phyloP scores from a whole-genome alignment of 2,888 invertebrate genomes.

The Ischnus inquisitorius region DNA sequence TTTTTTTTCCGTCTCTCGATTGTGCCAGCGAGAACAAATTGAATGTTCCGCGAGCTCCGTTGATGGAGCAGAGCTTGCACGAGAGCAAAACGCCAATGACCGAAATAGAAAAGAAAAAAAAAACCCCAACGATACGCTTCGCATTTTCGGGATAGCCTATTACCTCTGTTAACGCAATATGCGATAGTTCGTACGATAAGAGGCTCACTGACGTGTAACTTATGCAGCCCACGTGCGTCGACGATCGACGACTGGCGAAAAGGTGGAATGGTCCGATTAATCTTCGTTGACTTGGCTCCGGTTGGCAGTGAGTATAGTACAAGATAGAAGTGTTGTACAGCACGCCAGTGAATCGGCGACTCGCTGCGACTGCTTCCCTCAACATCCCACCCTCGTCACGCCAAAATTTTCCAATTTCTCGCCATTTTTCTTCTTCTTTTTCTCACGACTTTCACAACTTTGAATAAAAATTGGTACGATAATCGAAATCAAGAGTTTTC shows the following conservation, averaged over 20 bases:
- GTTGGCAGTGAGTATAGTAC: not conserved
- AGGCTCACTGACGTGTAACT: slow-evolving; percentile 38
- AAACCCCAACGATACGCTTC: slow-evolving; percentile 38
- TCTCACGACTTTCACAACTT: not conserved
- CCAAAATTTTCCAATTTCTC: not conserved
- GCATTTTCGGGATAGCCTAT: slow-evolving; percentile 58
- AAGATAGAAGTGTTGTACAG: slow-evolving; percentile 1
- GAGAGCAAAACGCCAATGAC: not conserved
- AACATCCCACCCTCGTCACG: not conserved
- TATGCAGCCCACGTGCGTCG: slow-evolving; percentile 61
- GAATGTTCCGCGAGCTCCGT: slow-evolving; percentile 50
- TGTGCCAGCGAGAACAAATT: slow-evolving; percentile 46
- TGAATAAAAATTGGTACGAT: not conserved
- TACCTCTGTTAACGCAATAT: slow-evolving; percentile 39
- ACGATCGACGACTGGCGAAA: slow-evolving; percentile 41
- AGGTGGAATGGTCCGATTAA: slow-evolving; percentile 48
- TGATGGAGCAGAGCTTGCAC: slow-evolving; percentile 30
- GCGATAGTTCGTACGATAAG: slow-evolving; percentile 38
- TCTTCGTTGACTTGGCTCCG: slow-evolving; percentile 58
- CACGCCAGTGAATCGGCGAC: not conserved
- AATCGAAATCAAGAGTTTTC: not conserved
- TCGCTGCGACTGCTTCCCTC: not conserved
- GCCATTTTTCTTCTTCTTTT: not conserved
- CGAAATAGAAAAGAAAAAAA: not conserved
- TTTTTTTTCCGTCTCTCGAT: slow-evolving; percentile 46